Evolutionary conservation across 2,888 invertebrate species (phyloP), one percentile per base, ranked within the genome.

Genomic region (Drosophila ezoana): DNA sequence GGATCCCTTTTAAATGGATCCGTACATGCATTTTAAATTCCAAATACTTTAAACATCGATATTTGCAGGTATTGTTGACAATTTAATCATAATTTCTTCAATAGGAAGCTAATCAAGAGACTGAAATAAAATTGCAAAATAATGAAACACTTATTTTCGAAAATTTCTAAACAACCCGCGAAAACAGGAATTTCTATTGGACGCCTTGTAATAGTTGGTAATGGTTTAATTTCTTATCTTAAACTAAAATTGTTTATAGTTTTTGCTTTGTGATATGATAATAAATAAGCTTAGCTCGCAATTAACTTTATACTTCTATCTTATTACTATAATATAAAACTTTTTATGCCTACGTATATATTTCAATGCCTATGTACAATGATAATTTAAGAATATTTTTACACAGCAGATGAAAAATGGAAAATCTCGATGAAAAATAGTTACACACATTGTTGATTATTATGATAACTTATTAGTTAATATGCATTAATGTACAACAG

Each of bases 271-370:
- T 48, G 51, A 51, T 40, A 38, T 43, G 47, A 49, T 54, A 58
- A 62, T 71, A 53, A 51, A 57, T 77, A 85, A 85, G 72, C 82
- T 85, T 63, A 66, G 77, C 82, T 85, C 79, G 59, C 62, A 79
- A 70, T 54, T 62, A 63, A 48, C 40, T 48, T 61, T 54, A 60
- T 72, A 49, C 61, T 41, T 41, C 18, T 40, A 23, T n/a, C 28
- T 2, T 28, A 28, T 2, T 6, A 1, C 1, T 8, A 23, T 23
- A 6, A 38, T 45, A 45, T 10, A n/a, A 41, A 14, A 23, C 35
- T 44, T n/a, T 11, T 32, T 20, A 20, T 9, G 23, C 10, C 11
- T 63, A 44, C 48, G 9, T 68, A 73, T n/a, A 6, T 40, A 47
- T 6, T 9, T 64, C 13, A 48, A 33, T 61, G 16, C 59, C 11